Percentiles rank a stretch among this genome's conserved stretches.
These are phyloP conservation scores for Cyphomyrus plagiostoma DNA, from an alignment of 2,113 vertebrate species.

Conservation along the genomic window DNA sequence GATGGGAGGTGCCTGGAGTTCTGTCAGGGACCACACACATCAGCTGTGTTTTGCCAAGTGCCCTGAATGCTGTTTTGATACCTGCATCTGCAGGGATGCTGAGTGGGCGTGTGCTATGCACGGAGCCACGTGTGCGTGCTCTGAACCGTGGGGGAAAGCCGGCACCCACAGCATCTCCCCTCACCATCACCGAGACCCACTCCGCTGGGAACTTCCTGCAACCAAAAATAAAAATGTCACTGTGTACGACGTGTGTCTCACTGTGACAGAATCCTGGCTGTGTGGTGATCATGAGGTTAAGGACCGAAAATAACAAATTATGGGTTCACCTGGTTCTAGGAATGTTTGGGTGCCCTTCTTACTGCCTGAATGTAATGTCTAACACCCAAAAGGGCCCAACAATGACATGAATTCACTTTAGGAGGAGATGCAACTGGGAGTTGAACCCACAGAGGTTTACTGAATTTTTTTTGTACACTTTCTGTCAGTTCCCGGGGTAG, in stretches of 20 bases:
- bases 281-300: neutral
- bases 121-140: neutral
- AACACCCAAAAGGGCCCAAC: neutral
- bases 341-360: neutral
- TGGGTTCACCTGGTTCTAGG: neutral
- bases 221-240: neutral
- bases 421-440: neutral
- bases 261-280: neutral
- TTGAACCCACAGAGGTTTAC: neutral
- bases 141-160: neutral
- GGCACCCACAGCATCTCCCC: neutral
- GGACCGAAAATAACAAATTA: neutral
- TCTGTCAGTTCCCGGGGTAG: neutral
- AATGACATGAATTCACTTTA: neutral
- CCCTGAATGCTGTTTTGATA: neutral
- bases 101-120: neutral
- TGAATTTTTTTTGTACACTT: neutral
- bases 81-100: neutral
- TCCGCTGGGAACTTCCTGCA: neutral
- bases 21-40: neutral
- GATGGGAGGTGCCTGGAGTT: neutral
- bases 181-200: neutral
- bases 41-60: neutral
- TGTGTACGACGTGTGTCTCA: neutral
- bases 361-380: neutral